Base-by-base conservation (phyloP, 2,113 vertebrate genomes). In the Strix uralensis region DNA sequence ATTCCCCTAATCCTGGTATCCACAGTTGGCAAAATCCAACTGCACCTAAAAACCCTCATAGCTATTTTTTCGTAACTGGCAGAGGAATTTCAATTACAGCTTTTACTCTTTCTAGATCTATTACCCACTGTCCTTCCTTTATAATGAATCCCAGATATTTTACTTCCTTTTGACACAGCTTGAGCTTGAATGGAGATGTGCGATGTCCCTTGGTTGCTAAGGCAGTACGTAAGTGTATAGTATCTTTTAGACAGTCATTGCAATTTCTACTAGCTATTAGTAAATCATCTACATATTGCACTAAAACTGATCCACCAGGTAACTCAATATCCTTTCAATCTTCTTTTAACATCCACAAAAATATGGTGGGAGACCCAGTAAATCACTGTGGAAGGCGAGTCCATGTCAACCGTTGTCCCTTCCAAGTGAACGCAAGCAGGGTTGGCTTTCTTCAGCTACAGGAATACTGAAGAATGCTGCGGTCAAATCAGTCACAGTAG, bases 11-110 rank as follows among this genome's bases (percentile, higher is more conserved):
- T 57, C 42, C 34, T 83, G 20, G 22, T 62, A 71, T 29, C 62
- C 42, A 71, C 1, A 0, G 18, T 17, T 0, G 1, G 20, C 17
- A 80, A 86, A 88, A 70, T 9, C 15, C 6, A 6, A 2, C 17
- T 47, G 70, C 27, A 61, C 46, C 22, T 66, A 67, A 67, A 74
- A 83, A 5, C 17, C 10, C n/a, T 78, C 2, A 0, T 32, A 58
- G 47, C 18, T 49, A 9, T 22, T 32, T 85, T 80, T 77, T 71
- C 14, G 0, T 30, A 79, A 62, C 46, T 69, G 49, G 5, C 9
- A 1, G 10, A 77, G 62, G 27, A 81, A 46, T 55, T 87, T 72
- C 3, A 46, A 1, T 29, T 59, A 13, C 3, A 54, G 32, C 16
- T n/a, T 92, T 84, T 69, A 34, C 11, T 83, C 32, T 29, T 83